Evolutionary conservation across 2,113 vertebrate species (phyloP).

Genomic region (Nycticryphes semicollaris): DNA sequence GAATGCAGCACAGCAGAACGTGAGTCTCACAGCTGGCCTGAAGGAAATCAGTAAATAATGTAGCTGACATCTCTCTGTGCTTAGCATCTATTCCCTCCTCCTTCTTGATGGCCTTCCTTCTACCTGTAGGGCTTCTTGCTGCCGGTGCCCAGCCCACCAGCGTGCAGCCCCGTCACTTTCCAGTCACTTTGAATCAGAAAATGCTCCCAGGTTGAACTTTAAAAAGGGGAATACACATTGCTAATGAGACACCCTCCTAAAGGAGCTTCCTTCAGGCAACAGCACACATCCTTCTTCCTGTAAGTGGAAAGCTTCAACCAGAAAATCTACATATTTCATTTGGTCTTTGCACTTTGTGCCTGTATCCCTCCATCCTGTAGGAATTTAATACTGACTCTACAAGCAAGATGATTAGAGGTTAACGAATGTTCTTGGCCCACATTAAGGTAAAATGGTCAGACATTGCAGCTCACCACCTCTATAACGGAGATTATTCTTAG

Average conservation of each 20-base stretch:
- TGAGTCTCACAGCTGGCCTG: not conserved
- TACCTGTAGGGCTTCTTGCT: conserved; percentile 22
- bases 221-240: not conserved
- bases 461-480: not conserved
- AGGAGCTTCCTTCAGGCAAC: not conserved
- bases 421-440: not conserved
- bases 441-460: not conserved
- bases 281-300: fast-evolving
- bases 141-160: not conserved
- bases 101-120: not conserved
- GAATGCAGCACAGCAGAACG: not conserved
- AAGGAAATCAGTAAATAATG: conserved; percentile 31
- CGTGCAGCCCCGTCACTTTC: not conserved
- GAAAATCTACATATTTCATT: not conserved
- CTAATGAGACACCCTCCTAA: not conserved
- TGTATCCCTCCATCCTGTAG: not conserved
- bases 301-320: not conserved
- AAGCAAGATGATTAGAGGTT: too few relatives aligned
- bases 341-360: not conserved
- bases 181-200: conserved; percentile 24
- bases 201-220: not conserved
- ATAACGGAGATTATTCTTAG: not conserved
- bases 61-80: not conserved
- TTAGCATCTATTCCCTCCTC: not conserved
- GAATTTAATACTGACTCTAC: not conserved